Evolutionary conservation across 2,888 invertebrate genomes (phyloP).

Genomic region (Melieria picta): DNA sequence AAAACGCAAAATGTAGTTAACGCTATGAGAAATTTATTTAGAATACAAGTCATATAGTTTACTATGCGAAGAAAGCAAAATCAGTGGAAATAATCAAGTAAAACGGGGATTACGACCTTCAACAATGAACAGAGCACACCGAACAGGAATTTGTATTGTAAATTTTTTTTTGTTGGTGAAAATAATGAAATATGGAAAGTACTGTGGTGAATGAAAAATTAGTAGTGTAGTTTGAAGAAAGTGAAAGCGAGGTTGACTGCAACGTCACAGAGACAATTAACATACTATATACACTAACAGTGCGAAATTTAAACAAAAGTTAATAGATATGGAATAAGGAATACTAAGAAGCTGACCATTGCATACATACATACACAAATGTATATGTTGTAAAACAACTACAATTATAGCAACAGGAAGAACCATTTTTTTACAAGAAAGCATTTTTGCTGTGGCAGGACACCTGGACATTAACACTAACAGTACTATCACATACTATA

Average conservation of each 20-base stretch:
- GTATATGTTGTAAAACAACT: too few relatives aligned
- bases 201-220: too few relatives aligned
- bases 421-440: too few relatives aligned
- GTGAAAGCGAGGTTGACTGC: too few relatives aligned
- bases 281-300: not conserved
- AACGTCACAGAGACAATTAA: too few relatives aligned
- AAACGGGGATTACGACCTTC: not conserved
- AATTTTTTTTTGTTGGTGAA: slow-evolving; percentile 21
- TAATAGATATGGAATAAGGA: not conserved
- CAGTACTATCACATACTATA: too few relatives aligned
- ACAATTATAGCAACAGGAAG: too few relatives aligned
- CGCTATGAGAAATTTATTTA: not conserved
- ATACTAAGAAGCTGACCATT: slow-evolving; percentile 26
- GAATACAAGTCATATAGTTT: too few relatives aligned
- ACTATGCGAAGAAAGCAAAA: not conserved
- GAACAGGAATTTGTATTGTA: slow-evolving; percentile 29
- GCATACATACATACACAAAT: too few relatives aligned
- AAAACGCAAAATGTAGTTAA: not conserved
- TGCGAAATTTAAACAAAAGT: not conserved
- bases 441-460: too few relatives aligned
- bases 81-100: not conserved
- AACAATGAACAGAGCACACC: slow-evolving; percentile 29
- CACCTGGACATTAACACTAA: too few relatives aligned
- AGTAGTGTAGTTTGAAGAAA: too few relatives aligned
- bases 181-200: slow-evolving; percentile 4